These are phyloP conservation scores for Musca vetustissima DNA, from an alignment of 1,140 invertebrate genomes.

Conservation along the genomic window DNA sequence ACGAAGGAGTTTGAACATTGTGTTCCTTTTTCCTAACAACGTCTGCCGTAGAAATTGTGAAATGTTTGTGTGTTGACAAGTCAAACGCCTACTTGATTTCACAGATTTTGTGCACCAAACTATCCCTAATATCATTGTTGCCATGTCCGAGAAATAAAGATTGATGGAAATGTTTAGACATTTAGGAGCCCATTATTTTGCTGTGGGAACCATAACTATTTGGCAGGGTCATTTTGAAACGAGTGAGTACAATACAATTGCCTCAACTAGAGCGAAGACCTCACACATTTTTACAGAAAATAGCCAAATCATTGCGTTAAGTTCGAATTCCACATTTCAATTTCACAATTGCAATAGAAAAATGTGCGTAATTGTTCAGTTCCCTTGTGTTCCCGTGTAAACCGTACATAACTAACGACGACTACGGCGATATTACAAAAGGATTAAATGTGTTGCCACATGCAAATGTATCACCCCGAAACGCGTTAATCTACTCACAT, in stretches of 20 bases:
- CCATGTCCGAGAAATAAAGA: background rate
- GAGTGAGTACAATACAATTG: no score
- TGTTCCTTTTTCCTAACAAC: background rate
- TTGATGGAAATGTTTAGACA: conserved; percentile 7
- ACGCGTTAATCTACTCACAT: conserved; percentile 31
- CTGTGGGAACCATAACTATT: background rate
- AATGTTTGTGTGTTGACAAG: conserved; percentile 1
- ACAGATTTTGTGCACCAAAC: background rate
- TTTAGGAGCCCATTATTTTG: background rate
- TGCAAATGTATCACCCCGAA: conserved; percentile 24
- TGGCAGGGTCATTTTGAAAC: background rate
- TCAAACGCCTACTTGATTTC: background rate
- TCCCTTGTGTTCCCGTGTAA: no score
- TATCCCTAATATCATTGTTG: background rate
- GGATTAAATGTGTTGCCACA: conserved; percentile 31
- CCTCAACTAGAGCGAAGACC: no score
- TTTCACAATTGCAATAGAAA: no score
- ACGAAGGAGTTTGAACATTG: background rate
- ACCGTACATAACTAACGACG: no score
- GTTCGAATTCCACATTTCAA: background rate
- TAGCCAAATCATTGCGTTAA: no score
- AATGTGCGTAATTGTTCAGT: background rate
- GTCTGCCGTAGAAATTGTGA: background rate
- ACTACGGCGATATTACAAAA: conserved; percentile 4
- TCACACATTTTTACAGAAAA: no score